A percentile compares a stretch with the other conserved stretches of the same genome.
Conservation (phyloP, 2,113 vertebrate genomes). For the Catharus bicknelli region DNA sequence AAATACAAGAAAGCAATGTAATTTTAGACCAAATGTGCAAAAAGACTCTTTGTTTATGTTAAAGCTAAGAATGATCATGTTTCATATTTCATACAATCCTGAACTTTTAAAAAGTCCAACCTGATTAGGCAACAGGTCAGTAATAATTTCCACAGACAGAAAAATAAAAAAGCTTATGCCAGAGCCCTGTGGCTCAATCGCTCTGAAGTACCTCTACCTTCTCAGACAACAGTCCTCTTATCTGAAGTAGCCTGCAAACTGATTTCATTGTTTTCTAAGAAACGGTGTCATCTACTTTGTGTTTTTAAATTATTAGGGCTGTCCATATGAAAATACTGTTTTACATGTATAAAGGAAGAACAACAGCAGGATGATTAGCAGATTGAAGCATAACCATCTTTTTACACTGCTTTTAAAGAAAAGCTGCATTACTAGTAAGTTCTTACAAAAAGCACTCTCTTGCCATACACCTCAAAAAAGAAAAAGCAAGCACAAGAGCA, state of each 20-base stretch:
- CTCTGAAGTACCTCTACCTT: background rate
- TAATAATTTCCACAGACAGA: background rate
- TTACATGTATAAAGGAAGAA: background rate
- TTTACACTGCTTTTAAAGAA: background rate
- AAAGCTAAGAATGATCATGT: background rate
- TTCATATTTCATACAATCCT: background rate
- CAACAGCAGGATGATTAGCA: background rate
- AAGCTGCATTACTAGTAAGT: background rate
- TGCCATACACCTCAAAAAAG: fast-evolving
- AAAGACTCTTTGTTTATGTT: background rate
- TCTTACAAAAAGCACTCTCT: background rate
- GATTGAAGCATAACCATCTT: background rate
- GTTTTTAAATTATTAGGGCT: background rate
- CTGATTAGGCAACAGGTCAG: background rate
- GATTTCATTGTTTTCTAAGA: background rate
- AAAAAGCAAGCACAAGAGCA: fast-evolving
- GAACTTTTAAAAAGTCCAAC: background rate
- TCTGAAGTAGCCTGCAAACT: background rate
- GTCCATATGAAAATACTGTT: background rate
- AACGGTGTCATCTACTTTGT: background rate
- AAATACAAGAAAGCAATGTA: background rate
- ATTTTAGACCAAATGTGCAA: background rate
- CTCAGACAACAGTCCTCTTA: background rate
- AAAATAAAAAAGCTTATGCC: background rate
- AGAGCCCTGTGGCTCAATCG: background rate